Conservation (phyloP, 2,888 invertebrate genomes). For the Matsumyia berberina region DNA sequence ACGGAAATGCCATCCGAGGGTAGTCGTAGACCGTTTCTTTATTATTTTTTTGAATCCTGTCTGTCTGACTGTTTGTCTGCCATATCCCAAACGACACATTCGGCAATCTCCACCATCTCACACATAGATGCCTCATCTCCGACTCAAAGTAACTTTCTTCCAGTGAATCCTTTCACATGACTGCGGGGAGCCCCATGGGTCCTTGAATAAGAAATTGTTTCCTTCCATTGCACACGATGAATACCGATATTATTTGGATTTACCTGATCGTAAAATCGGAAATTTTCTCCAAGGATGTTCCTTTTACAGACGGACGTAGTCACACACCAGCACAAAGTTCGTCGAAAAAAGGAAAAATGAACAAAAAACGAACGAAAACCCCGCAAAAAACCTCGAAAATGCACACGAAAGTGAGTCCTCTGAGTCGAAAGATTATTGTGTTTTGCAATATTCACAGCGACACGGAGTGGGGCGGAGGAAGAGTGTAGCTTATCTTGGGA, state of each 20-base stretch:
- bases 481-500: slow-evolving; percentile 35
- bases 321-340: no score
- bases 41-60: slow-evolving; percentile 30
- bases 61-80: slow-evolving; percentile 34
- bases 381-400: slow-evolving; percentile 15
- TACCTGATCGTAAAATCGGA: slow-evolving; percentile 60
- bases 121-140: slow-evolving; percentile 8
- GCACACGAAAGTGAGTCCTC: slow-evolving; percentile 23
- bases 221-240: slow-evolving; percentile 44
- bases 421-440: slow-evolving; percentile 20
- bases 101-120: slow-evolving; percentile 22
- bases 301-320: neutral
- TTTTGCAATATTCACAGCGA: slow-evolving; percentile 27
- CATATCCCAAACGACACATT: slow-evolving; percentile 40
- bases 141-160: slow-evolving; percentile 48
- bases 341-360: no score
- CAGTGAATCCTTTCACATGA: slow-evolving; percentile 38
- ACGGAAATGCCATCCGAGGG: neutral
- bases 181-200: neutral
- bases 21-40: slow-evolving; percentile 7
- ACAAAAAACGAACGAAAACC: neutral
- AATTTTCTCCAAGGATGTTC: slow-evolving; percentile 40
- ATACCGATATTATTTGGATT: slow-evolving; percentile 64
- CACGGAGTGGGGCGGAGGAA: neutral
- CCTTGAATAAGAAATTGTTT: slow-evolving; percentile 41